These are phyloP conservation scores for Agonopterix subpropinquella DNA, from an alignment of 2,888 invertebrate genomes.

Conservation along the genomic window DNA sequence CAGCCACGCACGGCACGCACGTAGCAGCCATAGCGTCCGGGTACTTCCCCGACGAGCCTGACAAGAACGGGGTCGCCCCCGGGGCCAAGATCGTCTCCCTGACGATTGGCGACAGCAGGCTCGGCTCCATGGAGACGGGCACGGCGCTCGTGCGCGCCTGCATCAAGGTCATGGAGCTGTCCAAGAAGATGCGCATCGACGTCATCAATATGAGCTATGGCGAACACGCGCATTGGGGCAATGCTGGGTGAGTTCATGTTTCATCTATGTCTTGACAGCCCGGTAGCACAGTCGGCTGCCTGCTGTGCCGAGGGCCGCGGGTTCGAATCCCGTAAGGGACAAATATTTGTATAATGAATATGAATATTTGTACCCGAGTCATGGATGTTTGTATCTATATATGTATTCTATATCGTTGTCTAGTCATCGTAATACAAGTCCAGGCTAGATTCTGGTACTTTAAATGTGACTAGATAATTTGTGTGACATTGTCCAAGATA, in stretches of 20 bases:
- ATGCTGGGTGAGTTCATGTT: slow-evolving; percentile 84
- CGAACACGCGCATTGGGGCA: slow-evolving; percentile 94
- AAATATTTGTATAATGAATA: no score
- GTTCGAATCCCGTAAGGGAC: no score
- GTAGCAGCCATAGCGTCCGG: slow-evolving; percentile 98
- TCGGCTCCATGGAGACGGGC: slow-evolving; percentile 98
- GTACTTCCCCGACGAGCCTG: slow-evolving; percentile 89
- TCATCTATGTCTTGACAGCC: no score
- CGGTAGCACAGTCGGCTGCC: no score
- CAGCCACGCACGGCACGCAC: slow-evolving; percentile 97
- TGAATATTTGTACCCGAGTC: no score
- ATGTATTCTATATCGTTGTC: no score
- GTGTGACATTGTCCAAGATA: no score
- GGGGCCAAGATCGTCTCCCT: slow-evolving; percentile 96
- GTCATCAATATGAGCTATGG: slow-evolving; percentile 99
- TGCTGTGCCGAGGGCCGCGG: no score
- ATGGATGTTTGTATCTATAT: no score
- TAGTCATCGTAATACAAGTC: no score
- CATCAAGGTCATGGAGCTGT: slow-evolving; percentile 87
- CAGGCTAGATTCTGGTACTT: no score
- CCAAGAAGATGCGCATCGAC: slow-evolving; percentile 79
- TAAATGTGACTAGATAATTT: no score
- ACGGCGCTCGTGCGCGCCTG: slow-evolving; percentile 94
- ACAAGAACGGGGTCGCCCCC: slow-evolving; percentile 95
- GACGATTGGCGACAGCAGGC: slow-evolving; percentile 93